Evolutionary conservation across 2,888 invertebrate species (phyloP).

Genomic region (Spodoptera picta): DNA sequence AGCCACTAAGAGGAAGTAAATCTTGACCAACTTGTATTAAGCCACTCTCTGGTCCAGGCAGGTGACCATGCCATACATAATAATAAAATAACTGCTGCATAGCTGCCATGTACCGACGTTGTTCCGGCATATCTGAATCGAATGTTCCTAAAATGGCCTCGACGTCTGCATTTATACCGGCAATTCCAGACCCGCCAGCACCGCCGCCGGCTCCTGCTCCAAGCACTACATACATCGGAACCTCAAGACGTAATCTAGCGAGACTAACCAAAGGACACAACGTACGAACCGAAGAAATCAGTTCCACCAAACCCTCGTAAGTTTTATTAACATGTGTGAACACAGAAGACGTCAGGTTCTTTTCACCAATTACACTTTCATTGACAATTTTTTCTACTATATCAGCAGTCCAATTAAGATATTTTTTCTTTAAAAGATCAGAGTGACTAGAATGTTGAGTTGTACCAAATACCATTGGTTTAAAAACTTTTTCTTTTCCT

Average conservation of each 20-base stretch:
- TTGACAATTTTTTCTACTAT: slow-evolving; percentile 90
- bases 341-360: slow-evolving; percentile 90
- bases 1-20: slow-evolving; percentile 89
- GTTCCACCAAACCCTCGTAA: slow-evolving; percentile 91
- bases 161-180: slow-evolving; percentile 90
- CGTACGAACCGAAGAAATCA: slow-evolving; percentile 94
- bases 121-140: slow-evolving; percentile 91
- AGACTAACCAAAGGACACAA: slow-evolving; percentile 93
- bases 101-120: slow-evolving; percentile 92
- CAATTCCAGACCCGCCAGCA: slow-evolving; percentile 76
- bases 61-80: slow-evolving; percentile 93
- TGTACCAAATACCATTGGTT: slow-evolving; percentile 91
- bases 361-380: slow-evolving; percentile 90
- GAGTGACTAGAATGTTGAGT: slow-evolving; percentile 93
- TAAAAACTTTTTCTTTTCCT: slow-evolving; percentile 81
- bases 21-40: slow-evolving; percentile 93
- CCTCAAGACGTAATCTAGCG: slow-evolving; percentile 89
- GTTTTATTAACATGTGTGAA: slow-evolving; percentile 91
- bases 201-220: slow-evolving; percentile 89
- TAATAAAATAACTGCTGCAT: slow-evolving; percentile 95
- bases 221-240: slow-evolving; percentile 93
- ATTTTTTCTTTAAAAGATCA: slow-evolving; percentile 88
- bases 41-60: slow-evolving; percentile 89
- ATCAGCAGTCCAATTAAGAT: slow-evolving; percentile 91
- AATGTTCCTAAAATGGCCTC: slow-evolving; percentile 94